Evolutionary conservation across 2,797 vertebrate genomes (phyloP).

Genomic region (Sebastes iracundus): DNA sequence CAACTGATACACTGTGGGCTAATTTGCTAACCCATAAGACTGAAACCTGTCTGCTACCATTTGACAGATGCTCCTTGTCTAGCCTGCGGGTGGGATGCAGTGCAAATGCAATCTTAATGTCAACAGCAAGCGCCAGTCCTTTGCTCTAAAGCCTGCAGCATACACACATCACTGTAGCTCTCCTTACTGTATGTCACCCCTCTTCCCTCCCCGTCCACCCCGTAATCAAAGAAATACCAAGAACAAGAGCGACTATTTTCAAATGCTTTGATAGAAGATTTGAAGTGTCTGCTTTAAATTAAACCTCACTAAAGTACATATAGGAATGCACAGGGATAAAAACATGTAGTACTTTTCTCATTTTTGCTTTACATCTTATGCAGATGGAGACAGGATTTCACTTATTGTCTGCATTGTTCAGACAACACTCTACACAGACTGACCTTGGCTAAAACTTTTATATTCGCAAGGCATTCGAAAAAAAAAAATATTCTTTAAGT

Average conservation of each 20-base stretch:
- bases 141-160: conserved; percentile 54
- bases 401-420: conserved; percentile 19
- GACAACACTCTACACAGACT: not conserved
- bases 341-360: conserved; percentile 31
- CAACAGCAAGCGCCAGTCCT: conserved; percentile 49
- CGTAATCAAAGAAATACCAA: conserved; percentile 33
- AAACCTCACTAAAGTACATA: not conserved
- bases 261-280: conserved; percentile 25
- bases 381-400: conserved; percentile 16
- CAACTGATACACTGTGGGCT: conserved; percentile 28
- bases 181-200: not conserved
- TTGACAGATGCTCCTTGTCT: conserved; percentile 60
- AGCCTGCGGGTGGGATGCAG: conserved; percentile 40
- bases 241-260: conserved; percentile 20
- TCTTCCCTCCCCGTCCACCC: not conserved
- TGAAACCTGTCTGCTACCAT: conserved; percentile 55
- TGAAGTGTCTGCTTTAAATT: conserved; percentile 28
- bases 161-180: conserved; percentile 12
- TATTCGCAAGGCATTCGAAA: not conserved
- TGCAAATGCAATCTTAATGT: conserved; percentile 62
- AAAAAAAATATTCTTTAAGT: not conserved
- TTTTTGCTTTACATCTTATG: conserved; percentile 26
- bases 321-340: conserved; percentile 12
- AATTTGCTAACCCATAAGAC: conserved; percentile 57
- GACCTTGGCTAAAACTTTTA: conserved; percentile 42